phyloP scores from a whole-genome alignment of 2,888 invertebrate species.

The Geophilus truncorum region DNA sequence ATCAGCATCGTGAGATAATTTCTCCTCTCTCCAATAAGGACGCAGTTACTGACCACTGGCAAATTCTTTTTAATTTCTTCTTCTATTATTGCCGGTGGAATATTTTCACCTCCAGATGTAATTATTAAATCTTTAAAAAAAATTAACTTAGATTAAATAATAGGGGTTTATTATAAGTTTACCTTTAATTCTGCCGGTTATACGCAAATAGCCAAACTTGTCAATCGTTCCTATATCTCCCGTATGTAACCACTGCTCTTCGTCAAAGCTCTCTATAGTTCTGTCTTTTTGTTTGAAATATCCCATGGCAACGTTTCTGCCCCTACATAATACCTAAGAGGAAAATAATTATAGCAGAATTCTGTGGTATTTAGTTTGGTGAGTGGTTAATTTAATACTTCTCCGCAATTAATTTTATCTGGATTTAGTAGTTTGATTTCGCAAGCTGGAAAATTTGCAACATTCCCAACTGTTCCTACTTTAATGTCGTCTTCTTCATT shows the following conservation, averaged over 20 bases:
- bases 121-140: slow-evolving; percentile 71
- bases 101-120: slow-evolving; percentile 90
- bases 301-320: slow-evolving; percentile 88
- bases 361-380: background rate
- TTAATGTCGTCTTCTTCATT: background rate
- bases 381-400: background rate
- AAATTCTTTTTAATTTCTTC: slow-evolving; percentile 70
- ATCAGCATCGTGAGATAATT: slow-evolving; percentile 81
- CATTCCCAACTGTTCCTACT: background rate
- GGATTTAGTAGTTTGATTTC: background rate
- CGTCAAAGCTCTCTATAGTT: slow-evolving; percentile 67
- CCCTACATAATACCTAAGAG: slow-evolving; percentile 59
- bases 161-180: background rate
- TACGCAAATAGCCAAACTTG: slow-evolving; percentile 64
- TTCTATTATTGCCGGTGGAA: slow-evolving; percentile 77
- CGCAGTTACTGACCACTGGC: slow-evolving; percentile 71
- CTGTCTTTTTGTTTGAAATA: slow-evolving; percentile 72
- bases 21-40: slow-evolving; percentile 77
- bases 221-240: slow-evolving; percentile 81
- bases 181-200: slow-evolving; percentile 62
- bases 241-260: slow-evolving; percentile 76
- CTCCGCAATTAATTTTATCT: background rate
- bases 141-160: background rate
- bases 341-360: background rate
- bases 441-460: background rate